phyloP scores from a whole-genome alignment of 2,797 vertebrate species.

The Emys orbicularis region DNA sequence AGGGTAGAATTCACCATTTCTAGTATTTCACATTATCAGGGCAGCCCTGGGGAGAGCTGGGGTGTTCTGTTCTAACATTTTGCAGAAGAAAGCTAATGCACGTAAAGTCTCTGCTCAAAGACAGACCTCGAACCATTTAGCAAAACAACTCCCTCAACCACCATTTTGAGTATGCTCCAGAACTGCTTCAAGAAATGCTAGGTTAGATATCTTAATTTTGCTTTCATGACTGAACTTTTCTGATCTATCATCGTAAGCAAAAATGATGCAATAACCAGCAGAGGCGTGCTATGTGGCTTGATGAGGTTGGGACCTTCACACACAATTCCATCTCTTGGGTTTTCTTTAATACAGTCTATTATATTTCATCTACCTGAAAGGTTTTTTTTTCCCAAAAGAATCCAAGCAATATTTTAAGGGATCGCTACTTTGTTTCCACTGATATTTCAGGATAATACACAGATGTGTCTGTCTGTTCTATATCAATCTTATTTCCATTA shows the following conservation, averaged over 20 bases:
- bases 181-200: not conserved
- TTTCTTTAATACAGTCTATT: not conserved
- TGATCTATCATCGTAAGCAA: not conserved
- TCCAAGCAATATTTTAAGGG: rapidly evolving
- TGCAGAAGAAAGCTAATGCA: rapidly evolving
- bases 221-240: not conserved
- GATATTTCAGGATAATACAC: rapidly evolving
- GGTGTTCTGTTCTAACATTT: rapidly evolving
- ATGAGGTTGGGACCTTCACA: not conserved
- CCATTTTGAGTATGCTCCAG: rapidly evolving
- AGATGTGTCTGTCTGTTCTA: rapidly evolving
- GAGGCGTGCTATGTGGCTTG: not conserved
- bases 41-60: rapidly evolving
- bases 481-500: not conserved
- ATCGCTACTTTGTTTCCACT: not conserved
- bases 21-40: too few relatives aligned
- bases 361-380: not conserved
- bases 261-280: rapidly evolving
- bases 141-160: not conserved
- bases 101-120: rapidly evolving
- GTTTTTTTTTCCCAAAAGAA: not conserved
- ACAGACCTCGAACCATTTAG: not conserved
- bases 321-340: not conserved
- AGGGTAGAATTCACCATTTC: not conserved
- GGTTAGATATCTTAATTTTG: not conserved